Percentiles rank a stretch among this genome's conserved stretches.
Evolutionary conservation across 2,113 vertebrate species (phyloP).

Genomic region (Chunga burmeisteri): DNA sequence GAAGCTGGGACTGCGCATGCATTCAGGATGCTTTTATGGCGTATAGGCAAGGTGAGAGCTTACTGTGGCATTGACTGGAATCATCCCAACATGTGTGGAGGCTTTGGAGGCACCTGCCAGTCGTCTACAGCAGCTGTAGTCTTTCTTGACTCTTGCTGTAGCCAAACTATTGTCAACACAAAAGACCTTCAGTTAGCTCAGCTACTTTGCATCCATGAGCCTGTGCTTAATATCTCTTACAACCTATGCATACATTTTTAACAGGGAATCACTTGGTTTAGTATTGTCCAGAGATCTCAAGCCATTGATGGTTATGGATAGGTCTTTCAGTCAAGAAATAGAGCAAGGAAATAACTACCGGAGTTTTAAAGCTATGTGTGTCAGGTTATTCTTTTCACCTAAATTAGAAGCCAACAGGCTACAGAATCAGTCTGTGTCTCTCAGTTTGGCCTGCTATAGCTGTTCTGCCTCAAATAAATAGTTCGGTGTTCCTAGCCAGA

Average conservation of each 20-base stretch:
- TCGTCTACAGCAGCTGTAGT: background rate
- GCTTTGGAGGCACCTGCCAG: background rate
- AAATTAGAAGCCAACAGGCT: background rate
- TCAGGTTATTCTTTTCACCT: background rate
- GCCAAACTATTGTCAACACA: background rate
- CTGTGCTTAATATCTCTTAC: background rate
- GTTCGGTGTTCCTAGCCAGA: background rate
- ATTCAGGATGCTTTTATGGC: background rate
- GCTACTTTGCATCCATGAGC: background rate
- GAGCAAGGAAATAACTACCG: background rate
- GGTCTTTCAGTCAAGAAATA: background rate
- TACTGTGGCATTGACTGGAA: background rate
- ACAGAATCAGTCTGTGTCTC: background rate
- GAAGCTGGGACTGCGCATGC: background rate
- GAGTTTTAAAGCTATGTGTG: background rate
- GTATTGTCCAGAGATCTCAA: background rate
- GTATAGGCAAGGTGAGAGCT: background rate
- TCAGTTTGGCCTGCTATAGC: background rate
- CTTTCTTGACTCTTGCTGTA: background rate
- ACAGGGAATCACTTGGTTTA: background rate
- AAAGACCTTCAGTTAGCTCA: background rate
- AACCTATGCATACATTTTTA: background rate
- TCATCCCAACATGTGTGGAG: background rate
- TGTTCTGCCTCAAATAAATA: background rate
- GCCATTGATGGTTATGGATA: background rate